Evolutionary conservation across 1,140 invertebrate genomes (phyloP).

Genomic region (Drosophila parvula): DNA sequence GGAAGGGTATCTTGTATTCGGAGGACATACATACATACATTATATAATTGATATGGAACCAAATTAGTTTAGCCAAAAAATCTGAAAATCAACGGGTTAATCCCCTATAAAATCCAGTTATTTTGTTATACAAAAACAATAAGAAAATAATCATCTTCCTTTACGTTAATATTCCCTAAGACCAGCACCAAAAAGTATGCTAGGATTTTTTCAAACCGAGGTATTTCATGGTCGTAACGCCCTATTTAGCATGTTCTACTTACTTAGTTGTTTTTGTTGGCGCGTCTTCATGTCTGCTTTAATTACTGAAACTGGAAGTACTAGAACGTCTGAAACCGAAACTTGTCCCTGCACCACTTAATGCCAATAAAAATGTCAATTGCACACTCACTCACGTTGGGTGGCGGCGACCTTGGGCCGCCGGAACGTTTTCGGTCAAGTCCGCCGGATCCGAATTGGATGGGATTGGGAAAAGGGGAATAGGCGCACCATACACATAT

Average conservation of each 20-base stretch:
- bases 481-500: constrained; percentile 18
- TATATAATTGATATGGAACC: too few species aligned
- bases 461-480: constrained; percentile 1
- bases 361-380: constrained; percentile 76
- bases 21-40: too few species aligned
- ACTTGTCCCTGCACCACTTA: constrained; percentile 68
- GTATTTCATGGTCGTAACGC: background rate
- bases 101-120: too few species aligned
- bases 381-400: constrained; percentile 15
- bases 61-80: too few species aligned
- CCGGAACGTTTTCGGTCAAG: constrained; percentile 34
- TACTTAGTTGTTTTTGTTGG: constrained; percentile 34
- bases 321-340: constrained; percentile 26
- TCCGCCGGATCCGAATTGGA: constrained; percentile 9
- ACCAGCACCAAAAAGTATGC: constrained; percentile 4
- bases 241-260: background rate
- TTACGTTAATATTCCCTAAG: too few species aligned
- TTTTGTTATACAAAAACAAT: too few species aligned
- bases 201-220: background rate
- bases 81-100: too few species aligned
- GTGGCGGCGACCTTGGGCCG: constrained; percentile 52
- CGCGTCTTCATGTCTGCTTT: constrained; percentile 71
- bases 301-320: constrained; percentile 62
- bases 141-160: too few species aligned
- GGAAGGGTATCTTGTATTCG: background rate